Conservation (phyloP, 2,113 vertebrate species). For the Dryoscopus gambensis region DNA sequence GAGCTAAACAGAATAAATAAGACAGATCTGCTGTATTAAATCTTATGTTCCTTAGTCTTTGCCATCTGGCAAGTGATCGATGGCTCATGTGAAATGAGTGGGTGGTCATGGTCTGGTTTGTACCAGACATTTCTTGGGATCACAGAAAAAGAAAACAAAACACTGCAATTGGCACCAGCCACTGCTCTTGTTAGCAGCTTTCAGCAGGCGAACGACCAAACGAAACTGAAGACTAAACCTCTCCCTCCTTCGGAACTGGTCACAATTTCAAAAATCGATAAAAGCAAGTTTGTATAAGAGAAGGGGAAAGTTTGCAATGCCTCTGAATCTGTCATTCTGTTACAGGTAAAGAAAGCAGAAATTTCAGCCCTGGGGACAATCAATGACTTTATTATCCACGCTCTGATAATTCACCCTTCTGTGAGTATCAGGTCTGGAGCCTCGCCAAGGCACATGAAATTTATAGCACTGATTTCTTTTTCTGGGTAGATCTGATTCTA, state of each 20-base stretch:
- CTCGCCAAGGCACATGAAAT: not conserved
- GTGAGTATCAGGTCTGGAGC: not conserved
- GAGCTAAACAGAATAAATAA: not conserved
- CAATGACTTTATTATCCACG: not conserved
- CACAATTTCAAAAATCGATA: not conserved
- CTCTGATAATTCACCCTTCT: not conserved
- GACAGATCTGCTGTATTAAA: not conserved
- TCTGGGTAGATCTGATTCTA: not conserved
- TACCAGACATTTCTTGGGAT: conserved; percentile 36
- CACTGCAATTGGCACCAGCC: not conserved
- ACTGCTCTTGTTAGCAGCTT: not conserved
- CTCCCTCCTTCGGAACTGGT: not conserved
- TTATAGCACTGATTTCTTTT: not conserved
- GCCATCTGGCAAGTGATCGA: conserved; percentile 38
- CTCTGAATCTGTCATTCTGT: not conserved
- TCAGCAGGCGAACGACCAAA: not conserved
- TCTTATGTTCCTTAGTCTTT: not conserved
- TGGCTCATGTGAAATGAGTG: conserved; percentile 60
- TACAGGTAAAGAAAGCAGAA: not conserved
- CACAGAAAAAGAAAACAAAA: conserved; percentile 32
- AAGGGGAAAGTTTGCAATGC: not conserved
- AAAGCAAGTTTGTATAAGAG: not conserved
- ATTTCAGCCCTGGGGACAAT: not conserved
- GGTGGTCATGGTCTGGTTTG: conserved; percentile 46
- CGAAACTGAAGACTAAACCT: conserved; percentile 2